These are phyloP conservation scores for Rhagonycha fulva DNA, from an alignment of 2,888 invertebrate genomes.

Conservation along the genomic window DNA sequence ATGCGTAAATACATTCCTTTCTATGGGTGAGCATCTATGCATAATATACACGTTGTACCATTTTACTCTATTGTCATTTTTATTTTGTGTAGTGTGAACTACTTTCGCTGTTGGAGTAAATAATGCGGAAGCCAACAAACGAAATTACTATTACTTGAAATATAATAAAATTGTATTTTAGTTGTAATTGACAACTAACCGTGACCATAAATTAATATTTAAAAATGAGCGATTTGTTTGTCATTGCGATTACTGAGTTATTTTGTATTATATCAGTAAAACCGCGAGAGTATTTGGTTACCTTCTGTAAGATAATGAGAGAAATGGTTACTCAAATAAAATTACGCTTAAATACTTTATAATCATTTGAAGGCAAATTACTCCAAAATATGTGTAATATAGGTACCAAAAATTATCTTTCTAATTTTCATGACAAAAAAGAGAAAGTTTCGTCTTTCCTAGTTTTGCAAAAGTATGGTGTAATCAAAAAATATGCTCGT, in stretches of 20 bases:
- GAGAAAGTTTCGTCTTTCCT: neutral
- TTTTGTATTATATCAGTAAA: neutral
- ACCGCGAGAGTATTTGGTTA: neutral
- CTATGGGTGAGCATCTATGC: neutral
- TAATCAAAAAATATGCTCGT: neutral
- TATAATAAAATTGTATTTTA: neutral
- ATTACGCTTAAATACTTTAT: neutral
- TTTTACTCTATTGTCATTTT: neutral
- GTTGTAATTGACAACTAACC: neutral
- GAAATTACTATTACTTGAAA: neutral
- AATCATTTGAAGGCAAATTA: neutral
- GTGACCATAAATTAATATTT: neutral
- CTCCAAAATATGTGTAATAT: neutral
- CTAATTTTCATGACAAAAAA: neutral
- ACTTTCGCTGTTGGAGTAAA: neutral
- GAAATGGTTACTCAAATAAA: neutral
- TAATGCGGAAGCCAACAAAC: constrained; percentile 6
- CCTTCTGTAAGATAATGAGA: neutral
- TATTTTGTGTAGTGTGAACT: neutral
- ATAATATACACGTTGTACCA: neutral
- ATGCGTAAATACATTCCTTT: neutral
- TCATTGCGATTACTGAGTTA: neutral
- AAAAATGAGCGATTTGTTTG: neutral
- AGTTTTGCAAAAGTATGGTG: neutral
- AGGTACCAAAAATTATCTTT: neutral